Percentiles rank a stretch among this genome's conserved stretches.
Conservation (phyloP, 30 jellyfish, hydroid and myxozoan species). For the Chironex yamaguchii region DNA sequence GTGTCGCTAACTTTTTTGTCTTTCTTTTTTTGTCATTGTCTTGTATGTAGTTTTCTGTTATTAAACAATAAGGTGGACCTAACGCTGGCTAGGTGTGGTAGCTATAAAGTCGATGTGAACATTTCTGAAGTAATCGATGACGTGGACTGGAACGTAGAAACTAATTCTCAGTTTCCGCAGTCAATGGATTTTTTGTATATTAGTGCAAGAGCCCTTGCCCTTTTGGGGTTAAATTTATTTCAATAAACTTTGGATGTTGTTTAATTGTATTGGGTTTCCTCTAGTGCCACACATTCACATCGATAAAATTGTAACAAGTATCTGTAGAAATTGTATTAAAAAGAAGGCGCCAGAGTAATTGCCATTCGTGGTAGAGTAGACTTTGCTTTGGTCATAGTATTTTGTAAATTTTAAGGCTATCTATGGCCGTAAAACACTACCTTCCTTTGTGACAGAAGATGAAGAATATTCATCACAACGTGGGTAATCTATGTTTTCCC, state of each 20-base stretch:
- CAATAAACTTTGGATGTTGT: background rate
- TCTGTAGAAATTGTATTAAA: no score
- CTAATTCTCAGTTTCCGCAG: no score
- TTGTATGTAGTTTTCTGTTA: background rate
- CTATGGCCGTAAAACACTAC: no score
- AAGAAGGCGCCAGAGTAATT: no score
- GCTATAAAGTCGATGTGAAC: no score
- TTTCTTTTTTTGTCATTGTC: background rate
- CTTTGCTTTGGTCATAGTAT: background rate
- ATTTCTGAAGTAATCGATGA: background rate
- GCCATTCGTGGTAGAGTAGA: background rate
- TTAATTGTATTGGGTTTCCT: background rate
- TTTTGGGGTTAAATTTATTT: background rate
- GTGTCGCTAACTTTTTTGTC: background rate
- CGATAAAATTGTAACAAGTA: background rate
- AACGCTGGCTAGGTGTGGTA: no score
- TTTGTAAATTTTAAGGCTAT: background rate
- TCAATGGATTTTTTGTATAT: background rate
- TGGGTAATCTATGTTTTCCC: no score
- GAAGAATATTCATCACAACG: no score
- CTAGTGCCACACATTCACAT: background rate
- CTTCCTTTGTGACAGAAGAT: no score
- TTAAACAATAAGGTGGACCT: no score
- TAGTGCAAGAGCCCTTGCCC: background rate
- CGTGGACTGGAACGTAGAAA: background rate